Percentiles rank a stretch among this genome's conserved stretches.
Conservation (phyloP, 2,888 invertebrate genomes). For the Lagria hirta region DNA sequence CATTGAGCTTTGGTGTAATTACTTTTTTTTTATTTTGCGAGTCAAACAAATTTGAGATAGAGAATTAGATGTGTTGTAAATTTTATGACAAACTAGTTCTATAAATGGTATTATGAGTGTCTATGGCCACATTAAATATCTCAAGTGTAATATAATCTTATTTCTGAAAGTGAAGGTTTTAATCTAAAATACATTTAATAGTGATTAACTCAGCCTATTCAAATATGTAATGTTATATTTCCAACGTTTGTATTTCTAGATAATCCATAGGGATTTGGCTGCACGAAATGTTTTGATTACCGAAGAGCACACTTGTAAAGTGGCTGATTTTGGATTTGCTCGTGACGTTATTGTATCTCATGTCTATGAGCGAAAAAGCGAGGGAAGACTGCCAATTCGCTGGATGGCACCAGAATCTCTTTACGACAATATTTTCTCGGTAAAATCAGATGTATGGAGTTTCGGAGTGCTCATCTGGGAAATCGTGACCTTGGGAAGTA, state of each 20-base stretch:
- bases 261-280: conserved; percentile 87
- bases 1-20: too few species aligned
- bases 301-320: conserved; percentile 85
- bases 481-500: conserved; percentile 91
- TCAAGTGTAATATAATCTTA: too few species aligned
- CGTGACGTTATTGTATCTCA: conserved; percentile 86
- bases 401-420: conserved; percentile 98
- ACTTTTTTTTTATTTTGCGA: too few species aligned
- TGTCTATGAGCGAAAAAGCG: conserved; percentile 85
- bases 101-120: too few species aligned
- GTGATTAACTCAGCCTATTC: too few species aligned
- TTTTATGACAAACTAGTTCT: too few species aligned
- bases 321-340: conserved; percentile 93
- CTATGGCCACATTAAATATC: too few species aligned
- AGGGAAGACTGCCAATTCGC: conserved; percentile 67
- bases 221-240: too few species aligned
- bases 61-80: too few species aligned
- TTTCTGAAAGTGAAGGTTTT: too few species aligned
- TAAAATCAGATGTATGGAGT: conserved; percentile 95
- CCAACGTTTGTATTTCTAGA: conserved; percentile 56
- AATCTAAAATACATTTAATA: too few species aligned
- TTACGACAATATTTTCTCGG: conserved; percentile 90
- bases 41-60: too few species aligned
- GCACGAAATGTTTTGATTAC: conserved; percentile 86
- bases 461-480: conserved; percentile 96